phyloP scores from a whole-genome alignment of 2,888 invertebrate genomes.

The Lochmaea crataegi region DNA sequence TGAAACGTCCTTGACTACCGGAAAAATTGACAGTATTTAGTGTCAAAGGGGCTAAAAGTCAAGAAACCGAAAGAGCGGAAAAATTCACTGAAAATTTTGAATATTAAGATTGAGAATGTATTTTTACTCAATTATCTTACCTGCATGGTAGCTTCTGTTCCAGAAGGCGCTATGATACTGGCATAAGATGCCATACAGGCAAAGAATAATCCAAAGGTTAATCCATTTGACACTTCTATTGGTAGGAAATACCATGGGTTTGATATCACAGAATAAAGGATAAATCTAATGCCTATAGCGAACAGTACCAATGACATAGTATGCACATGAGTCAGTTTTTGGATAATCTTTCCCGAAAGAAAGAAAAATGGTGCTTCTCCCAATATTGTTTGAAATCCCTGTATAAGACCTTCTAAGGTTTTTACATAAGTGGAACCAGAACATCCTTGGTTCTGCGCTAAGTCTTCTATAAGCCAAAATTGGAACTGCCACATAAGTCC shows the following conservation, averaged over 20 bases:
- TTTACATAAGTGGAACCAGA: conserved; percentile 6
- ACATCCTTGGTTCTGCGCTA: background rate
- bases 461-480: conserved; percentile 28
- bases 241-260: conserved; percentile 89
- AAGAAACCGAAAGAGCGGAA: too few species aligned
- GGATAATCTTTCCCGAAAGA: conserved; percentile 81
- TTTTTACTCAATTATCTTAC: conserved; percentile 60
- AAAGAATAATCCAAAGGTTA: conserved; percentile 90
- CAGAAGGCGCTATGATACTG: conserved; percentile 83
- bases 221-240: conserved; percentile 87
- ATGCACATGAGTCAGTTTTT: conserved; percentile 82
- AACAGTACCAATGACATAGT: conserved; percentile 86
- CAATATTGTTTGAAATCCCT: conserved; percentile 19
- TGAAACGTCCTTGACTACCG: too few species aligned
- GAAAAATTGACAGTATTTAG: too few species aligned
- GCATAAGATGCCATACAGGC: conserved; percentile 91
- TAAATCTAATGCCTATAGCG: conserved; percentile 82
- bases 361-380: conserved; percentile 92
- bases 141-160: conserved; percentile 89
- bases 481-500: conserved; percentile 25
- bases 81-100: too few species aligned
- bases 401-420: conserved; percentile 19
- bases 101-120: too few species aligned
- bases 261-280: conserved; percentile 81
- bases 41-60: too few species aligned